Base-by-base conservation (phyloP, 2,797 vertebrate genomes). In the Myiothlypis coronata region DNA sequence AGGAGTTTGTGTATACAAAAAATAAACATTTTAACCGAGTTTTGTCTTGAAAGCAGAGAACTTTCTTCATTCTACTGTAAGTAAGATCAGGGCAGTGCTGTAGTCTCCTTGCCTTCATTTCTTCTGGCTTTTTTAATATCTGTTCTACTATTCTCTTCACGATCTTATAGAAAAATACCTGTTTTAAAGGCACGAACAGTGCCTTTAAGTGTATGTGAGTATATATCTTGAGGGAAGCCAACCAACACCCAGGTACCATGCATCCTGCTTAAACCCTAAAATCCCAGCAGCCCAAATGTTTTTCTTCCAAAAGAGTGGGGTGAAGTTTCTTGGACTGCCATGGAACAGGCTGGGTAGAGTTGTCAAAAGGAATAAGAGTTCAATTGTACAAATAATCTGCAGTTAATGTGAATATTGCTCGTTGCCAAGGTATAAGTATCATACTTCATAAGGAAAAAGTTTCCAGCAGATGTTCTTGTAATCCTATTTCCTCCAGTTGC, bases 391-490 rank as follows among this genome's bases (percentile, higher is more conserved):
- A 87, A 80, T 89, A 84, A 92, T 90, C 74, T 57, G 37, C 75
- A 67, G 41, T 77, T 92, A 84, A 92, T 74, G 59, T 84, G 74
- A 77, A 27, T 80, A 80, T 74, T 87, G 22, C 30, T 82, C 41
- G 53, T 77, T 89, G 81, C 65, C 89, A 81, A 87, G 46, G 72
- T 88, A 88, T 67, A 84, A 93, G 95, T 83, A 63, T 69, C 63
- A 56, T 70, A 81, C 39, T 90, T 76, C 24, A 32, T 67, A 67
- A 59, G 52, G 69, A 86, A 86, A 82, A 82, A n/a, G 18, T 89
- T 86, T 87, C 60, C 77, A 87, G 87, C 65, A 82, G 89, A 89
- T 92, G 75, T 80, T 87, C 47, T 56, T 80, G 44, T 93, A 94
- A 95, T 83, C 60, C 41, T 87, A 18, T 91, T 94, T 81, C 20